Evolutionary conservation across 2,888 invertebrate genomes (phyloP).

Genomic region (Theretra japonica): DNA sequence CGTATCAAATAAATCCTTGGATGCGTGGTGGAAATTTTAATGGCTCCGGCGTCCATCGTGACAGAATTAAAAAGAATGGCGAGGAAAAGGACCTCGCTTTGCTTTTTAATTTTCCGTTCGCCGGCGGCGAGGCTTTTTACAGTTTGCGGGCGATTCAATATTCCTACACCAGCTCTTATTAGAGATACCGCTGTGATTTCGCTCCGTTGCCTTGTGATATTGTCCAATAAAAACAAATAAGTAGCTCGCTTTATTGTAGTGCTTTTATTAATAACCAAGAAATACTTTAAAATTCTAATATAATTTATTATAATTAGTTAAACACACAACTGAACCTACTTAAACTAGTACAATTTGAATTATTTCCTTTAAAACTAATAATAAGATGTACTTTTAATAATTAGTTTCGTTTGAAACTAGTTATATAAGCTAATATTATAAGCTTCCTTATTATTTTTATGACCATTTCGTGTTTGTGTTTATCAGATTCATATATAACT

Average conservation of each 20-base stretch:
- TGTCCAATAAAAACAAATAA: neutral
- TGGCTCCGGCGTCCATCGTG: conserved; percentile 69
- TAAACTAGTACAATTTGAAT: too few relatives aligned
- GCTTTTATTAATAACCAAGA: neutral
- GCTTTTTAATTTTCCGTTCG: conserved; percentile 83
- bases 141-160: conserved; percentile 68
- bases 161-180: conserved; percentile 48
- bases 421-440: too few relatives aligned
- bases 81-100: conserved; percentile 69
- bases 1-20: conserved; percentile 68
- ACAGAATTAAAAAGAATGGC: conserved; percentile 79
- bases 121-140: conserved; percentile 61
- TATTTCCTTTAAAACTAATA: too few relatives aligned
- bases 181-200: conserved; percentile 34
- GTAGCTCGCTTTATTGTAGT: neutral
- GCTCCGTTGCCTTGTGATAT: neutral
- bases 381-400: too few relatives aligned
- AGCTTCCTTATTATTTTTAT: too few relatives aligned
- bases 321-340: too few relatives aligned
- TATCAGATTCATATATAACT: too few relatives aligned
- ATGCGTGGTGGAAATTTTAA: conserved; percentile 72
- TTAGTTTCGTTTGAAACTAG: too few relatives aligned
- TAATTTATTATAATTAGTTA: too few relatives aligned
- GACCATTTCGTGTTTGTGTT: too few relatives aligned
- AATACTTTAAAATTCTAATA: neutral